Base-by-base conservation (phyloP, 2,888 invertebrate species). In the Zootermopsis nevadensis region DNA sequence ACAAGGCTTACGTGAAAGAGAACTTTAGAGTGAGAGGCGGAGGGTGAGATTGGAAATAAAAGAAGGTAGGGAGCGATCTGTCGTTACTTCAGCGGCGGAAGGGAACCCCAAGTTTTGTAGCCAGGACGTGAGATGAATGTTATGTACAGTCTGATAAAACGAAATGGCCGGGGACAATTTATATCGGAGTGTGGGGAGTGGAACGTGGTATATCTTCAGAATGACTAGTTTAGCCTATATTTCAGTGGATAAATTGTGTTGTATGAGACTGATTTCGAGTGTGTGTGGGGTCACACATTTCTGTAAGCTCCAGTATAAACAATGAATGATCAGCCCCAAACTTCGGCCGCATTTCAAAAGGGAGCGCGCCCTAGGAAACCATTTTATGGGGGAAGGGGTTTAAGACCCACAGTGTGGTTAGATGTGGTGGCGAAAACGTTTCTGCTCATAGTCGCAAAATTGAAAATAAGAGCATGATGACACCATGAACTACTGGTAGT, bases 101-200 rank as follows among this genome's bases (percentile, higher is more conserved):
- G 60, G 60, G 60, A 48, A 60, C 3, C 60, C 60, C 60, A 60
- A 60, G 60, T 60, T 60, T 60, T 60, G 60, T 60, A 60, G 60
- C 60, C 27, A 27, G 4, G 27, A 60, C 60, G 60, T 60, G 60
- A 27, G n/a, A 60, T 27, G 60, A 60, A 60, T 60, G 7, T n/a
- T n/a, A 60, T 60, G 60, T 60, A 60, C 60, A 60, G n/a, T 60
- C 60, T 60, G 27, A 27, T 27, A 27, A 7, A 60, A 60, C 60
- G 60, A 60, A 60, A 60, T 60, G 60, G 6, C 27, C 15, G 60
- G n/a, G 60, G 60, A 12, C 27, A 27, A 7, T 60, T 27, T 60
- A 12, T 60, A n/a, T 22, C 19, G 48, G 15, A 27, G 60, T 60
- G 15, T n/a, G 60, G n/a, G n/a, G 60, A 53, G 19, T 24, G 22